Evolutionary conservation across 2,113 vertebrate species (phyloP).

Genomic region (Eubucco bourcierii): DNA sequence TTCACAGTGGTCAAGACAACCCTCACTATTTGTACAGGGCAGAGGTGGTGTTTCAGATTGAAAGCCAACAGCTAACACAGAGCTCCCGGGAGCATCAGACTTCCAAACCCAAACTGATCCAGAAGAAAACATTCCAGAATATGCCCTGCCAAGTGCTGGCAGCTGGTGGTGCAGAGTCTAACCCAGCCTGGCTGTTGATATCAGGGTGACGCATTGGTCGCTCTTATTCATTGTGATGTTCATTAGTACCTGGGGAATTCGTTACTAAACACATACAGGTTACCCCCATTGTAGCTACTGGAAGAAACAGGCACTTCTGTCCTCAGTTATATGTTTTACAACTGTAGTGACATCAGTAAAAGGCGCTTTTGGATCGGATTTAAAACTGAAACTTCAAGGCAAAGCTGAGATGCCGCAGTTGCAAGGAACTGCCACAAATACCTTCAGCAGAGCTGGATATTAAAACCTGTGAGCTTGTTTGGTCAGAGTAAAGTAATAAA

Average conservation of each 20-base stretch:
- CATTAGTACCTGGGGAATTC: slow-evolving; percentile 63
- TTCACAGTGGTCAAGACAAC: fast-evolving
- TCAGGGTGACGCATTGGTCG: neutral
- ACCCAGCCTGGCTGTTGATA: neutral
- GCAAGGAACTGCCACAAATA: slow-evolving; percentile 36
- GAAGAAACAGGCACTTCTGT: slow-evolving; percentile 36
- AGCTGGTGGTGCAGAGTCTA: neutral
- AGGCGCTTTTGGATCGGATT: neutral
- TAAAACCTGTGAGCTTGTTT: slow-evolving; percentile 54
- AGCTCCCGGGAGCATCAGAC: neutral
- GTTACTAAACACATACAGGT: slow-evolving; percentile 24
- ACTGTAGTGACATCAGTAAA: slow-evolving; percentile 15
- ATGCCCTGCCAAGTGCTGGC: neutral
- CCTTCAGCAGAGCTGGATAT: slow-evolving; percentile 36
- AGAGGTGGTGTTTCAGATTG: neutral
- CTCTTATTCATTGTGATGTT: slow-evolving; percentile 49
- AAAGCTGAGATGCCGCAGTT: neutral
- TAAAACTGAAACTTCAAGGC: slow-evolving; percentile 2
- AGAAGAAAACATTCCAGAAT: neutral
- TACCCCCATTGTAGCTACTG: slow-evolving; percentile 31
- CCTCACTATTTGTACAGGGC: neutral
- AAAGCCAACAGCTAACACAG: neutral
- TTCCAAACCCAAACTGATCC: neutral
- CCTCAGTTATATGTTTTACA: slow-evolving; percentile 13
- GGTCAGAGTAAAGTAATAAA: slow-evolving; percentile 54